These are phyloP conservation scores for Xestia rhomboidea DNA, from an alignment of 2,888 invertebrate genomes.

Conservation along the genomic window DNA sequence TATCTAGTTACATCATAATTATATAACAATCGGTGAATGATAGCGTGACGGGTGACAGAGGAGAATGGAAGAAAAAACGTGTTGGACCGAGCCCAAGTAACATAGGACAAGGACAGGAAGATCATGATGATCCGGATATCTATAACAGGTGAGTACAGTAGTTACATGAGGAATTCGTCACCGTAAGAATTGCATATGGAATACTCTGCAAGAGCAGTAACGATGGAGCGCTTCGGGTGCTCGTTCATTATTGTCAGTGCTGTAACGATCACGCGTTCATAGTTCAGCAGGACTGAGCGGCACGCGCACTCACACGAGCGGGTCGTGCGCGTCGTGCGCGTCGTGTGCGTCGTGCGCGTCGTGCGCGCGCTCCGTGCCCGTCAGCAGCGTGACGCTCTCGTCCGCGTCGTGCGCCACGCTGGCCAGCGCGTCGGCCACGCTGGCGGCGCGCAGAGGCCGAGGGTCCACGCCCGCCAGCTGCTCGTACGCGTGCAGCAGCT, in stretches of 20 bases:
- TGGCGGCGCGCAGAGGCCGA: slow-evolving; percentile 67
- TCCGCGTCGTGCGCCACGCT: slow-evolving; percentile 26
- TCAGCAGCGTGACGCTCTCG: slow-evolving; percentile 38
- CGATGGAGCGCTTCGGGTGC: not conserved
- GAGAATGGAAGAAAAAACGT: too few relatives aligned
- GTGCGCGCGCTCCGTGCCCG: slow-evolving; percentile 30
- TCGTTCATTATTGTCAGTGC: too few relatives aligned
- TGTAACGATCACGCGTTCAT: not conserved
- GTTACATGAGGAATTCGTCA: not conserved
- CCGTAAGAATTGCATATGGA: not conserved
- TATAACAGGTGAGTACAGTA: too few relatives aligned
- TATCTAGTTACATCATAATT: not conserved
- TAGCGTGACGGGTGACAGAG: too few relatives aligned
- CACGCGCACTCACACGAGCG: slow-evolving; percentile 21
- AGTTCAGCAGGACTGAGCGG: not conserved
- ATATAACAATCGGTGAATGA: slow-evolving; percentile 14
- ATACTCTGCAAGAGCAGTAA: not conserved
- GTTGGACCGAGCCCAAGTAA: too few relatives aligned
- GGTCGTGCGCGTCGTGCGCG: slow-evolving; percentile 8
- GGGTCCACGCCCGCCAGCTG: slow-evolving; percentile 69
- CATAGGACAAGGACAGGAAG: too few relatives aligned
- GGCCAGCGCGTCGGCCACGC: slow-evolving; percentile 58
- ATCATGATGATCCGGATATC: not conserved
- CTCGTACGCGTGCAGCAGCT: slow-evolving; percentile 70
- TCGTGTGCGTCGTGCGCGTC: slow-evolving; percentile 17